phyloP scores from a whole-genome alignment of 1,140 invertebrate genomes.

The Ostrea edulis region DNA sequence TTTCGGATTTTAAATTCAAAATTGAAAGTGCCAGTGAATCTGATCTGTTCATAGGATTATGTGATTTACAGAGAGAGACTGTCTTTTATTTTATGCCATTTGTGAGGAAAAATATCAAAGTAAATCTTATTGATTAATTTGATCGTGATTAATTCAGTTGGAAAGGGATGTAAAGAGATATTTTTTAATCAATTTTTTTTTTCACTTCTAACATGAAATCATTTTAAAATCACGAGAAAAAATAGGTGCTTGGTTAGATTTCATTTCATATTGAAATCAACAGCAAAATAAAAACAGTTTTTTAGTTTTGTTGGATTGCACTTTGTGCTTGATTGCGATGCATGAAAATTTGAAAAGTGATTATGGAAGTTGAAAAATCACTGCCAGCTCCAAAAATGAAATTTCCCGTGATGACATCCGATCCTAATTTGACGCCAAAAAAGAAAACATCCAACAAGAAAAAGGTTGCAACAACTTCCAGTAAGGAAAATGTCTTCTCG shows the following conservation, averaged over 20 bases:
- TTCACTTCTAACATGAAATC: background rate
- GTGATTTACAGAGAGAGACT: constrained; percentile 3
- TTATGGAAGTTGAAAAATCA: constrained; percentile 3
- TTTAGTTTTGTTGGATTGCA: background rate
- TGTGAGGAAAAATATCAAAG: constrained; percentile 17
- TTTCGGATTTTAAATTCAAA: constrained; percentile 37
- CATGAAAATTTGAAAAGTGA: background rate
- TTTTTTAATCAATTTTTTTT: background rate
- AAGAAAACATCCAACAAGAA: background rate
- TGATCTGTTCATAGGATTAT: constrained; percentile 20
- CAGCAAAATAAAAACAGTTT: background rate
- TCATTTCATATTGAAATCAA: no score
- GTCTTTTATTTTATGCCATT: constrained; percentile 34
- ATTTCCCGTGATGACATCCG: background rate
- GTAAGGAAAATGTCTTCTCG: constrained; percentile 7
- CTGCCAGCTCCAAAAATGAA: constrained; percentile 10
- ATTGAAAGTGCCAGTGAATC: constrained; percentile 23
- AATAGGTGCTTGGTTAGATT: background rate
- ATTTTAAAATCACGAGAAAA: background rate
- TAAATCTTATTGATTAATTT: constrained; percentile 2
- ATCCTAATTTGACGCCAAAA: background rate
- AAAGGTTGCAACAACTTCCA: background rate
- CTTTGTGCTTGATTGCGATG: background rate
- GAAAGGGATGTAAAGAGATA: background rate
- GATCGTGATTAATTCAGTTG: background rate